phyloP scores from a whole-genome alignment of 2,888 invertebrate genomes.

The Portevinia maculata region DNA sequence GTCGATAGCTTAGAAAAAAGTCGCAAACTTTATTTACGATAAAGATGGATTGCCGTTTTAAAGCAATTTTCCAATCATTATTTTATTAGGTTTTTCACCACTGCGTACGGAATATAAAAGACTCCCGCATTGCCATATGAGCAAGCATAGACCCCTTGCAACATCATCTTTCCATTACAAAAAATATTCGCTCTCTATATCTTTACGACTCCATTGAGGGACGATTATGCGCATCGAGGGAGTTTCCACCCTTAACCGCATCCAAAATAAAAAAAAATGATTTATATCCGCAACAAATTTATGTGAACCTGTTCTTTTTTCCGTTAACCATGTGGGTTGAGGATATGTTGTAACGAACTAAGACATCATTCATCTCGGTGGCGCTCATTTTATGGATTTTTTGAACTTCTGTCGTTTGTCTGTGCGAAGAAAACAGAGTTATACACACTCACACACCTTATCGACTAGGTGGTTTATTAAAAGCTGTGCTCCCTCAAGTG shows the following conservation, averaged over 20 bases:
- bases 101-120: constrained; percentile 17
- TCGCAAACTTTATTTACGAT: constrained; percentile 5
- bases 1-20: background rate
- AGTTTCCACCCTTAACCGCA: constrained; percentile 26
- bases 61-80: background rate
- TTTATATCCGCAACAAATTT: constrained; percentile 53
- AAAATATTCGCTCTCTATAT: constrained; percentile 35
- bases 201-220: constrained; percentile 62
- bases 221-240: constrained; percentile 44
- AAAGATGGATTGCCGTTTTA: background rate
- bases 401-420: constrained; percentile 53
- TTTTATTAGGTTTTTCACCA: constrained; percentile 19
- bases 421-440: background rate
- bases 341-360: background rate
- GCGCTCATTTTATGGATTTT: constrained; percentile 48
- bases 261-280: constrained; percentile 14
- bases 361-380: constrained; percentile 30
- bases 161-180: constrained; percentile 31
- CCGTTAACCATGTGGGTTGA: background rate
- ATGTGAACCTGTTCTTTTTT: constrained; percentile 41
- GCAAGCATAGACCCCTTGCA: constrained; percentile 34
- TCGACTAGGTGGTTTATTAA: constrained; percentile 23
- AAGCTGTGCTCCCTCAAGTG: constrained; percentile 16
- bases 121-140: constrained; percentile 40
- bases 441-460: background rate